Evolutionary conservation across 2,888 invertebrate genomes (phyloP).

Genomic region (Acholoe squamosa): DNA sequence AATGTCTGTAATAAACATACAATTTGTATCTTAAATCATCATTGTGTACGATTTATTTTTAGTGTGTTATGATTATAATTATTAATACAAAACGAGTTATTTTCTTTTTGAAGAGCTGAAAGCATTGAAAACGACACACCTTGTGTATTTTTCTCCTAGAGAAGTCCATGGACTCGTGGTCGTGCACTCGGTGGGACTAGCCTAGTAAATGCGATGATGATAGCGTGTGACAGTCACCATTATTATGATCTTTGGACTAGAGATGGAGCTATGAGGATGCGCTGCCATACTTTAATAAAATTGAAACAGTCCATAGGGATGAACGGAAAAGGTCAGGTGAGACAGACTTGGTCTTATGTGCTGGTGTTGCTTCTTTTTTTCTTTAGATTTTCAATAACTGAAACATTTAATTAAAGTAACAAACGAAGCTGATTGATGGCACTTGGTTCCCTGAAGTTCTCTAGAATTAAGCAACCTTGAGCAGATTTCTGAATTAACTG

Average conservation of each 20-base stretch:
- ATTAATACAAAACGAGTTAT: no score
- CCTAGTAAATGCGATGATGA: conserved; percentile 95
- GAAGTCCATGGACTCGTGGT: conserved; percentile 95
- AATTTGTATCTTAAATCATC: no score
- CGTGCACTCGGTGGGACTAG: conserved; percentile 95
- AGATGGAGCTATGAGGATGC: conserved; percentile 95
- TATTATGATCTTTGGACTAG: conserved; percentile 94
- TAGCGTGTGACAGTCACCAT: conserved; percentile 91
- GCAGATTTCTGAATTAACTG: no score
- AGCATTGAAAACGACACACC: no score
- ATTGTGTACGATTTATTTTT: no score
- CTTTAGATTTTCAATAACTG: neutral
- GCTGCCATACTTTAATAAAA: conserved; percentile 85
- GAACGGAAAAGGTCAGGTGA: neutral
- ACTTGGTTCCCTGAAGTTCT: neutral
- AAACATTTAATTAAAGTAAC: neutral
- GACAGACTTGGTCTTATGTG: neutral
- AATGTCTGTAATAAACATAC: no score
- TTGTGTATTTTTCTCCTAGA: conserved; percentile 79
- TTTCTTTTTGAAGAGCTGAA: no score
- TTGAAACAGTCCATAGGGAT: conserved; percentile 75
- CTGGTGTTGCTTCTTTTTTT: neutral
- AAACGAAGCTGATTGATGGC: neutral
- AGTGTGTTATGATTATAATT: no score
- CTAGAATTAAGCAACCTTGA: no score